Conservation (phyloP, 1,140 invertebrate species). For the Zaprionus taronus region DNA sequence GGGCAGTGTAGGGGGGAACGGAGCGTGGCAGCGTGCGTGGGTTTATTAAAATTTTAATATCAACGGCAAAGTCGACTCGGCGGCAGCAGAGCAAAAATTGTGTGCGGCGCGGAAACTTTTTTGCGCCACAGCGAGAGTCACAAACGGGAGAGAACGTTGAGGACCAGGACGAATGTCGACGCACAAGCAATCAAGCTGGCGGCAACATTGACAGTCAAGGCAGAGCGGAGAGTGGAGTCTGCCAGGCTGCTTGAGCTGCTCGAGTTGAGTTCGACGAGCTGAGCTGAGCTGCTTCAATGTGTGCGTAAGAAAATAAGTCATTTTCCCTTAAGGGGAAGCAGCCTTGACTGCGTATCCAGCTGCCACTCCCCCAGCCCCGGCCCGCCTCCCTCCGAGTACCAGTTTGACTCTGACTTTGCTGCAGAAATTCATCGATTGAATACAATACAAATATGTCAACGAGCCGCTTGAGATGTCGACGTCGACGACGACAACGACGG, state of each 20-base stretch:
- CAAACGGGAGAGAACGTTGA: too few relatives aligned
- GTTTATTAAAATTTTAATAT: slow-evolving; percentile 83
- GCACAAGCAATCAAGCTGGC: slow-evolving; percentile 55
- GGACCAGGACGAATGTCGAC: slow-evolving; percentile 59
- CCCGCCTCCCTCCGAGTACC: too few relatives aligned
- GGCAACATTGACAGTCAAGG: not conserved
- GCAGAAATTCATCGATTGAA: slow-evolving; percentile 81
- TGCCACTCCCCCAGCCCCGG: not conserved
- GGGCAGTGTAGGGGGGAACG: not conserved
- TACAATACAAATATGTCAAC: slow-evolving; percentile 83
- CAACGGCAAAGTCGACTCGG: slow-evolving; percentile 75
- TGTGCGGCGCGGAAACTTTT: slow-evolving; percentile 65
- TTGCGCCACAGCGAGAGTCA: slow-evolving; percentile 3
- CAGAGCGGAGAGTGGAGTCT: not conserved
- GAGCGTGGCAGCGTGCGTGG: slow-evolving; percentile 54
- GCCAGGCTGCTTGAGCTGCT: slow-evolving; percentile 30
- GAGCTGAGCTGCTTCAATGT: slow-evolving; percentile 66
- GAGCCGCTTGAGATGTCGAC: slow-evolving; percentile 81
- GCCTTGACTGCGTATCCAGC: slow-evolving; percentile 18
- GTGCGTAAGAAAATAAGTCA: slow-evolving; percentile 83
- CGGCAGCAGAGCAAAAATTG: slow-evolving; percentile 76
- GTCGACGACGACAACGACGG: slow-evolving; percentile 24
- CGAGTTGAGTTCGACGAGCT: slow-evolving; percentile 29
- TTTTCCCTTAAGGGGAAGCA: slow-evolving; percentile 74
- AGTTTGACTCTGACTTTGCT: slow-evolving; percentile 21